phyloP scores from a whole-genome alignment of 2,888 invertebrate genomes.

The Trachelus stipa region DNA sequence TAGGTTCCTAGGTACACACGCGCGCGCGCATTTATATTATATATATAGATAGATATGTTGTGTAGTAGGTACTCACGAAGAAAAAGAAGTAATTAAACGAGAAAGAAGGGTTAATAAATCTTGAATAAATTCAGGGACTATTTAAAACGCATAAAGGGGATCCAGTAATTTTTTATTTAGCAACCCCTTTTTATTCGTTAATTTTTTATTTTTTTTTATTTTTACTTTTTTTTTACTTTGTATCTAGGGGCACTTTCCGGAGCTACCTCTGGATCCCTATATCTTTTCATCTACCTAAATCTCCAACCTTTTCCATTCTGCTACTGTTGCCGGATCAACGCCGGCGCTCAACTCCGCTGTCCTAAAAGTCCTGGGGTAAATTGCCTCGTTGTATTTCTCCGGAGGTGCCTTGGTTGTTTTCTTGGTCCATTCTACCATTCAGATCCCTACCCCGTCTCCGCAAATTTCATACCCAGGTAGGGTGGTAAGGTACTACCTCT shows the following conservation, averaged over 20 bases:
- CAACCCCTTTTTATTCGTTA: neutral
- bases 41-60: neutral
- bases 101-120: slow-evolving; percentile 6
- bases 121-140: slow-evolving; percentile 12
- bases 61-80: neutral
- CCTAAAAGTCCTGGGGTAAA: neutral
- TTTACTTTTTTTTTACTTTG: neutral
- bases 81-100: slow-evolving; percentile 16
- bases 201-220: neutral
- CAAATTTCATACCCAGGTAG: neutral
- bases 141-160: slow-evolving; percentile 16
- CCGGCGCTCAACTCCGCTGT: neutral
- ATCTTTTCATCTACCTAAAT: neutral
- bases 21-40: no score
- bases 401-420: neutral
- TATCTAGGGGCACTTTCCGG: neutral
- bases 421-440: neutral
- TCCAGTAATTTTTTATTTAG: neutral
- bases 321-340: neutral
- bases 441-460: neutral
- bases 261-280: neutral
- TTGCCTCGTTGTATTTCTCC: neutral
- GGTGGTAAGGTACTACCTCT: neutral
- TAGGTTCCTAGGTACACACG: neutral
- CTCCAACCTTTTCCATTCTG: neutral